These are phyloP conservation scores for Ranitomeya imitator DNA, from an alignment of 2,113 vertebrate genomes.

Conservation along the genomic window DNA sequence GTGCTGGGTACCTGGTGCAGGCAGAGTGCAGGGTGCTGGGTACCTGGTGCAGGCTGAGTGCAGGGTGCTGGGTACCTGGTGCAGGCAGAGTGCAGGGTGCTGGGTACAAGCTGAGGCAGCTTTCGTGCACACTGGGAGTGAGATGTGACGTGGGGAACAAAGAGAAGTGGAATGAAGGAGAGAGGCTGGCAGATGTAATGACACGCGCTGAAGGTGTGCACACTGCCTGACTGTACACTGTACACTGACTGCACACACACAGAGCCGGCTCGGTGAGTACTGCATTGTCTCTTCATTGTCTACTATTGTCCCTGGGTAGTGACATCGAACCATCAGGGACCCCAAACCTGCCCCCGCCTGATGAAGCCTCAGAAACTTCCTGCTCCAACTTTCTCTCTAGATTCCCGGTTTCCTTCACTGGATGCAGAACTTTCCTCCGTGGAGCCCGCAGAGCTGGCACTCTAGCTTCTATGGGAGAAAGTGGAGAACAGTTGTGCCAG, in stretches of 20 bases:
- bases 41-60: background rate
- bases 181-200: conserved; percentile 87
- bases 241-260: conserved; percentile 27
- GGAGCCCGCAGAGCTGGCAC: background rate
- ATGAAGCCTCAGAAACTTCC: background rate
- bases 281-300: conserved; percentile 28
- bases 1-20: background rate
- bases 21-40: background rate
- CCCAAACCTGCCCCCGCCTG: background rate
- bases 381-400: background rate
- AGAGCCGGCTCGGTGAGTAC: conserved; percentile 32
- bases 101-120: background rate
- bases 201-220: conserved; percentile 85
- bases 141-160: conserved; percentile 85
- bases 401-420: background rate
- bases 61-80: background rate
- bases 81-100: background rate
- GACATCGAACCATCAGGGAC: background rate
- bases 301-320: background rate
- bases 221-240: conserved; percentile 9
- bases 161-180: conserved; percentile 86
- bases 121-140: conserved; percentile 80
- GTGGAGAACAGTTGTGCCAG: no score
- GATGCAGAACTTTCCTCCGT: background rate
- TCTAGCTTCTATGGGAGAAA: background rate